Conservation (phyloP, 1,140 invertebrate species). For the Drosophila takahashii region DNA sequence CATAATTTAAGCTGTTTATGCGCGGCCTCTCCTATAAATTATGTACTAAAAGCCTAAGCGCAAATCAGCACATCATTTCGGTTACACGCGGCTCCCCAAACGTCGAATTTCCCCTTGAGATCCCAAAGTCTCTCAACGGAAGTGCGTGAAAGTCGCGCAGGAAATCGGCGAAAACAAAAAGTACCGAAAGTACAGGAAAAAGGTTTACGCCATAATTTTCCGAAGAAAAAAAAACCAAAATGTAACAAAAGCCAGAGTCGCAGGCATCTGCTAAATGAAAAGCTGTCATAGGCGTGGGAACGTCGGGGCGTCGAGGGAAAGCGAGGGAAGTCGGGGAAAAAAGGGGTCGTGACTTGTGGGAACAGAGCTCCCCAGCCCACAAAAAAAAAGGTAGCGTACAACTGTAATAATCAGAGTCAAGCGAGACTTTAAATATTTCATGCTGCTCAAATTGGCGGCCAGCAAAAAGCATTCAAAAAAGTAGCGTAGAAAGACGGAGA, state of each 20-base stretch:
- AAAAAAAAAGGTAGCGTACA: slow-evolving; percentile 26
- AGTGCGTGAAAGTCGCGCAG: slow-evolving; percentile 65
- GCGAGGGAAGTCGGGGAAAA: neutral
- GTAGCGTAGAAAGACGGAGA: slow-evolving; percentile 2
- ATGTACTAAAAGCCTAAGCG: slow-evolving; percentile 73
- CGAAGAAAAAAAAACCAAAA: slow-evolving; percentile 29
- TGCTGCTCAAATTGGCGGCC: slow-evolving; percentile 73
- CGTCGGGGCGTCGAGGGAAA: slow-evolving; percentile 9
- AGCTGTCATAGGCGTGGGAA: slow-evolving; percentile 44
- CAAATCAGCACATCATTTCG: slow-evolving; percentile 75
- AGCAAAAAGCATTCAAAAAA: slow-evolving; percentile 45
- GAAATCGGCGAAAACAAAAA: slow-evolving; percentile 63
- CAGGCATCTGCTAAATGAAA: slow-evolving; percentile 45
- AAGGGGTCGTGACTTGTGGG: neutral
- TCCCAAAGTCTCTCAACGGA: slow-evolving; percentile 44
- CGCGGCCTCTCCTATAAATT: slow-evolving; percentile 68
- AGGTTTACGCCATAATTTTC: slow-evolving; percentile 62
- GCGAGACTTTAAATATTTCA: slow-evolving; percentile 82
- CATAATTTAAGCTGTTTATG: slow-evolving; percentile 80
- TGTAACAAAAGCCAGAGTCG: slow-evolving; percentile 56
- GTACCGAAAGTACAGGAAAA: slow-evolving; percentile 28
- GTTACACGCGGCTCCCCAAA: slow-evolving; percentile 38
- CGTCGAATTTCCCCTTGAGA: slow-evolving; percentile 10
- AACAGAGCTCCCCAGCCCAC: neutral
- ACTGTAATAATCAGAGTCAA: slow-evolving; percentile 77